These are phyloP conservation scores for Morone saxatilis DNA, from an alignment of 2,113 vertebrate genomes.

Conservation along the genomic window DNA sequence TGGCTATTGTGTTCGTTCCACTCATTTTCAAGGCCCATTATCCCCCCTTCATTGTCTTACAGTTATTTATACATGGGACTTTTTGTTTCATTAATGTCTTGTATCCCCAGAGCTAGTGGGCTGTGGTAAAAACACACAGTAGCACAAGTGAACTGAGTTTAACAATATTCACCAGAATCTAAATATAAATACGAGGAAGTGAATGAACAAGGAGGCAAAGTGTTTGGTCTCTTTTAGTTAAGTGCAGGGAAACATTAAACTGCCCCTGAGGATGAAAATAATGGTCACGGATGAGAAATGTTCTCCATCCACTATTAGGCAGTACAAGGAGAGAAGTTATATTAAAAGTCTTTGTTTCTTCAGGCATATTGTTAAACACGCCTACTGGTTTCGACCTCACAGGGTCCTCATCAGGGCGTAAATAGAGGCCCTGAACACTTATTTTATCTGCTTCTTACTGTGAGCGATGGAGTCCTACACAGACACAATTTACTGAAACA, in stretches of 20 bases:
- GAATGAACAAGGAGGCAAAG: background rate
- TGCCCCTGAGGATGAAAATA: background rate
- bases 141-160: background rate
- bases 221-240: background rate
- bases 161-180: background rate
- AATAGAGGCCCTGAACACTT: background rate
- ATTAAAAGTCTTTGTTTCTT: constrained; percentile 3
- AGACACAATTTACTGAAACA: background rate
- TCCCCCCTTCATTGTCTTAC: background rate
- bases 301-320: background rate
- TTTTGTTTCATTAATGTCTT: background rate
- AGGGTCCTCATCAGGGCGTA: background rate
- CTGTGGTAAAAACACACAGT: background rate
- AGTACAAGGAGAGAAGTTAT: background rate
- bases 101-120: background rate
- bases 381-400: background rate
- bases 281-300: background rate
- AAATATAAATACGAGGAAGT: constrained; percentile 14
- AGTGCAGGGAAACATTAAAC: background rate
- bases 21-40: constrained; percentile 4
- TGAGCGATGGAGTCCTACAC: background rate
- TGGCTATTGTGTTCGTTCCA: constrained; percentile 26
- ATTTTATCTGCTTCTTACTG: background rate
- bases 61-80: constrained; percentile 1
- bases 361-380: too few species aligned